Conservation (phyloP, 2,797 vertebrate genomes). For the Calcarius lapponicus region DNA sequence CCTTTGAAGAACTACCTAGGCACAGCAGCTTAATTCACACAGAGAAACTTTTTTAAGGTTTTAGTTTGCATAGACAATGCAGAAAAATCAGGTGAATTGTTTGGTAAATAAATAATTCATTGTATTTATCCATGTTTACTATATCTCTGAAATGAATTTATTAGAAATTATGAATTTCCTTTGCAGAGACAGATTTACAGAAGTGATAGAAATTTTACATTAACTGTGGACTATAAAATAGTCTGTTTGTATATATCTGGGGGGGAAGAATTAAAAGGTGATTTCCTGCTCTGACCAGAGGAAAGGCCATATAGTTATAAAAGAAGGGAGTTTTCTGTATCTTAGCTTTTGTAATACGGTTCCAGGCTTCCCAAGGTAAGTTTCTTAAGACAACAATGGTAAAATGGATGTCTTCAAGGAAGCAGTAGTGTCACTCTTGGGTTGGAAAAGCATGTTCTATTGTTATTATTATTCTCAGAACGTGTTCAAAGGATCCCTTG, state of each 20-base stretch:
- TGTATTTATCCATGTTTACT: background rate
- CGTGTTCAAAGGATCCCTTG: background rate
- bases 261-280: no score
- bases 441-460: background rate
- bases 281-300: background rate
- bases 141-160: background rate
- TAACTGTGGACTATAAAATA: background rate
- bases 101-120: background rate
- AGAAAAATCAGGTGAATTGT: background rate
- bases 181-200: background rate
- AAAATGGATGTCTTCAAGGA: background rate
- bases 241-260: background rate
- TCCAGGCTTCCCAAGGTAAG: background rate
- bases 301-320: background rate
- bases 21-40: background rate
- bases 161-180: background rate
- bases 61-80: background rate
- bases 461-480: background rate
- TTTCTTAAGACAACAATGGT: background rate
- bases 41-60: background rate
- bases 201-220: background rate
- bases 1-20: background rate
- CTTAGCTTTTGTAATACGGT: background rate
- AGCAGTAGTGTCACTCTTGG: background rate
- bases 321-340: background rate